A percentile compares a stretch with the other conserved stretches of the same genome.
These are phyloP conservation scores for Apus apus DNA, from an alignment of 2,113 vertebrate genomes.

Conservation along the genomic window DNA sequence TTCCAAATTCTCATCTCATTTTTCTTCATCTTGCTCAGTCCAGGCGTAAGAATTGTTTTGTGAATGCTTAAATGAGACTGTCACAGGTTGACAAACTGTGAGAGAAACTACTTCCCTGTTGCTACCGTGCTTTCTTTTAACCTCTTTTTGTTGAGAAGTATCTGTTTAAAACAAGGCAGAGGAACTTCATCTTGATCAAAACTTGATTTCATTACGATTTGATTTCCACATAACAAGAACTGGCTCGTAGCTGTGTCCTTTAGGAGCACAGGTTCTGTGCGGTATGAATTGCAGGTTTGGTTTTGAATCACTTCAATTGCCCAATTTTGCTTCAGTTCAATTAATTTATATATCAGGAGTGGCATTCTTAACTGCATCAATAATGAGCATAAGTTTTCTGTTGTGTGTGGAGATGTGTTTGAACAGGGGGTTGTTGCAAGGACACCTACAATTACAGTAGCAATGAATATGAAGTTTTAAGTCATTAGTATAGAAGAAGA, in stretches of 20 bases:
- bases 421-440: not conserved
- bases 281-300: not conserved
- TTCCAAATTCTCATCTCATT: not conserved
- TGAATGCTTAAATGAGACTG: not conserved
- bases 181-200: not conserved
- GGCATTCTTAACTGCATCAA: not conserved
- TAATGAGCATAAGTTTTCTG: fast-evolving
- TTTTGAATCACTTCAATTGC: not conserved
- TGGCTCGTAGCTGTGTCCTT: not conserved
- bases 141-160: not conserved
- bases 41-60: not conserved
- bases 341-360: not conserved
- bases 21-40: not conserved
- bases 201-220: not conserved
- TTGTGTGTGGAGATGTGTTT: not conserved
- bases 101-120: not conserved
- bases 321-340: not conserved
- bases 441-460: not conserved
- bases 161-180: not conserved
- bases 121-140: not conserved
- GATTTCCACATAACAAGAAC: not conserved
- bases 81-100: not conserved
- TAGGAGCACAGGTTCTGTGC: not conserved
- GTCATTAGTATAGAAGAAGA: not conserved
- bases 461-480: not conserved